Base-by-base conservation (phyloP, 2,113 vertebrate genomes). In the Platichthys flesus region DNA sequence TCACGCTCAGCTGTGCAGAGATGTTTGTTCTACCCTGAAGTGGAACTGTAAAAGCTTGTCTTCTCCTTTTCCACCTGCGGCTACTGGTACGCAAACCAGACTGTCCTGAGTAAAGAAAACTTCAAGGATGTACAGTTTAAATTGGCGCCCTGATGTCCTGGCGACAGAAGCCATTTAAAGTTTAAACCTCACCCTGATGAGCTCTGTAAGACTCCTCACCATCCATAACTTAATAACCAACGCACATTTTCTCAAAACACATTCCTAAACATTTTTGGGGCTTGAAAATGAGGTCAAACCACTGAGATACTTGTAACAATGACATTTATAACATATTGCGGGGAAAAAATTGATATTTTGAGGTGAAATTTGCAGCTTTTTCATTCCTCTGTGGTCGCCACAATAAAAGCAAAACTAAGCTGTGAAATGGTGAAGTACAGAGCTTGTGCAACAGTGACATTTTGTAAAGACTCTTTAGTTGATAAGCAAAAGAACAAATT, bases 181-280 rank as follows among this genome's bases (percentile, higher is more conserved):
- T 51, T 57, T 69, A 74, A 81, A 42, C 58, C 61, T 76, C 31
- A 20, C 40, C 45, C 71, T 15, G 3, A 76, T 13, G 3, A 76
- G 62, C 62, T 54, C 67, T 10, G 3, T 14, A 60, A 79, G 70
- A 56, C 68, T 42, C 51, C 51, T 1, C 47, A 8, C 28, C 5
- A 56, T 62, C 70, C 77, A 83, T 26, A 78, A 71, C 77, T 77
- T 71, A 16, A 58, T 28, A 15, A 15, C 37, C 23, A 58, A 59
- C 13, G 14, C 66, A 66, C 45, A 66, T 77, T 88, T 75, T 75
- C 79, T 76, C 73, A 88, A 82, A 65, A 68, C 54, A 61, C 84
- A 91, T 90, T 87, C 85, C 51, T 54, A 68, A 5, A 62, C 81
- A 62, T 68, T 35, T 71, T 80, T 73, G 67, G 58, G 58, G 68